Conservation (phyloP, 1,140 invertebrate genomes). For the Bombus superbus region DNA sequence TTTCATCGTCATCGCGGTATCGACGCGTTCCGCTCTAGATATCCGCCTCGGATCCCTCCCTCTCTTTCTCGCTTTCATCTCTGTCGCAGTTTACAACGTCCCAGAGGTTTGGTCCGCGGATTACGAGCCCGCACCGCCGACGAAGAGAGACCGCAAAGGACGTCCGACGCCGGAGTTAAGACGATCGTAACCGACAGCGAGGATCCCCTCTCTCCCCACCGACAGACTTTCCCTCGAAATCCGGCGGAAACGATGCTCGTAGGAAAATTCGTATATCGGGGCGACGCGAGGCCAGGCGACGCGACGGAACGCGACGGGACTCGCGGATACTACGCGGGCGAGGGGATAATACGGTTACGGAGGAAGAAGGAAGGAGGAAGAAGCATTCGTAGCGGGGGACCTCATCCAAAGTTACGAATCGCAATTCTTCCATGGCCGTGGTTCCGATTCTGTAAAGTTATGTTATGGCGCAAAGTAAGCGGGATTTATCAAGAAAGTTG, state of each 20-base stretch:
- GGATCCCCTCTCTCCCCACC: conserved; percentile 12
- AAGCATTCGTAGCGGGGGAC: conserved; percentile 67
- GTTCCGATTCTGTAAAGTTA: conserved; percentile 83
- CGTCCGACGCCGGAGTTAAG: conserved; percentile 40
- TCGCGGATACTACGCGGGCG: conserved; percentile 40
- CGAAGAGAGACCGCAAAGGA: conserved; percentile 26
- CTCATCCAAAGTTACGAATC: conserved; percentile 83
- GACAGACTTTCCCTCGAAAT: conserved; percentile 62
- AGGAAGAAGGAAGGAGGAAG: conserved; percentile 58
- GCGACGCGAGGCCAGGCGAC: conserved; percentile 23
- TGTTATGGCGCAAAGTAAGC: conserved; percentile 83
- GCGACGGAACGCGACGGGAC: conserved; percentile 4
- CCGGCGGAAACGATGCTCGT: conserved; percentile 63
- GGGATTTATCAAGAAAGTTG: conserved; percentile 83
- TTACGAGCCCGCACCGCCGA: conserved; percentile 33
- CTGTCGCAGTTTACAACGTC: not conserved
- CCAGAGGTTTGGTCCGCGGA: conserved; percentile 16
- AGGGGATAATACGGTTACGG: conserved; percentile 75
- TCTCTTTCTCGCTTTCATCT: not conserved
- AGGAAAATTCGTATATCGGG: conserved; percentile 62
- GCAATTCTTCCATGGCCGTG: conserved; percentile 83
- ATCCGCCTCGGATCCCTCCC: not conserved
- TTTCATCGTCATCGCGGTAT: not conserved
- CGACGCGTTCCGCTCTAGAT: conserved; percentile 4
- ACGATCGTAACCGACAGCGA: conserved; percentile 53